These are phyloP conservation scores for Baronia brevicornis DNA, from an alignment of 2,888 invertebrate species.

Conservation along the genomic window DNA sequence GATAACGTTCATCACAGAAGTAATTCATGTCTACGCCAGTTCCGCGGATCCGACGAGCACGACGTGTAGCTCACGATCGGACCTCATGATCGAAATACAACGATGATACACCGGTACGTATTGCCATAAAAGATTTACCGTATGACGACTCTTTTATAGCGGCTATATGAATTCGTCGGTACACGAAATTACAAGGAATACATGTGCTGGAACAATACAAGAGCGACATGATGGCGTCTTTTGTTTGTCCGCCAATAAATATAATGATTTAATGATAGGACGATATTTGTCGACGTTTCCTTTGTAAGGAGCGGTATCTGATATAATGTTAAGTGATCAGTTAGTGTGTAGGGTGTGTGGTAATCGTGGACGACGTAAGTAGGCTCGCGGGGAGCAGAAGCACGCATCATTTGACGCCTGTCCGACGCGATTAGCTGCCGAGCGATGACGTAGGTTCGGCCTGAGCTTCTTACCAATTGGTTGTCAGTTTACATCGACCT, in stretches of 20 bases:
- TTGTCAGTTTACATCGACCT: constrained; percentile 37
- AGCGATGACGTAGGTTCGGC: constrained; percentile 51
- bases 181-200: constrained; percentile 59
- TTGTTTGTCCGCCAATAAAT: constrained; percentile 28
- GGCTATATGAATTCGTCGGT: constrained; percentile 63
- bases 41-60: constrained; percentile 45
- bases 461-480: constrained; percentile 41
- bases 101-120: constrained; percentile 45
- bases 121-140: constrained; percentile 65
- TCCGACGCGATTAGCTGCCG: constrained; percentile 52
- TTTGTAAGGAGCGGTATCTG: constrained; percentile 14
- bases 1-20: constrained; percentile 43
- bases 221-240: constrained; percentile 40
- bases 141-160: constrained; percentile 64
- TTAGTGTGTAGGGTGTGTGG: constrained; percentile 42
- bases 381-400: constrained; percentile 42
- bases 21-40: constrained; percentile 41
- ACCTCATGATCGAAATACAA: constrained; percentile 62
- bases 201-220: constrained; percentile 32
- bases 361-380: constrained; percentile 64
- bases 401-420: constrained; percentile 67
- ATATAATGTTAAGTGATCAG: constrained; percentile 32
- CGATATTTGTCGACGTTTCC: constrained; percentile 10
- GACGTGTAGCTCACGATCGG: constrained; percentile 63
- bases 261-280: constrained; percentile 5